Evolutionary conservation across 2,888 invertebrate species (phyloP).

Genomic region (Drosophila monieri): DNA sequence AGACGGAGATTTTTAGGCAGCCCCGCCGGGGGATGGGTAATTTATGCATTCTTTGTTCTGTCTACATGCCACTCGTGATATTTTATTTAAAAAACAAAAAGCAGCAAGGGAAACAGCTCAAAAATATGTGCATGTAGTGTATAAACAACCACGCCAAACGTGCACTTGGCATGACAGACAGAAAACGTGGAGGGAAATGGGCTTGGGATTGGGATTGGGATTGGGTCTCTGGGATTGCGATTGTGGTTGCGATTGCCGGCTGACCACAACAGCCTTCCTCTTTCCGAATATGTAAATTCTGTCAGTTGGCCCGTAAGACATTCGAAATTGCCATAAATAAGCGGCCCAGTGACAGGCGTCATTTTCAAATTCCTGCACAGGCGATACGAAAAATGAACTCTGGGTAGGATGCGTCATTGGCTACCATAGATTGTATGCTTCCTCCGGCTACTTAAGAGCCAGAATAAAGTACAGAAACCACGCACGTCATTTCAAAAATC

Average conservation of each 20-base stretch:
- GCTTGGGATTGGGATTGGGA: conserved; percentile 17
- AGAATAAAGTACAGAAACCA: conserved; percentile 18
- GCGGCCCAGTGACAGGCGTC: conserved; percentile 63
- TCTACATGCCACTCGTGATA: conserved; percentile 49
- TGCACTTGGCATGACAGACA: conserved; percentile 34
- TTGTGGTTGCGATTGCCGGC: conserved; percentile 37
- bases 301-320: conserved; percentile 49
- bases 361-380: conserved; percentile 63
- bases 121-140: conserved; percentile 26
- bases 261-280: conserved; percentile 47
- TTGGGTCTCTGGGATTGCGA: conserved; percentile 23
- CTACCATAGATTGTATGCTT: conserved; percentile 28
- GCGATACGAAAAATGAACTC: conserved; percentile 41
- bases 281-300: conserved; percentile 60
- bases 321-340: conserved; percentile 63
- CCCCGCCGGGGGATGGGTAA: conserved; percentile 40
- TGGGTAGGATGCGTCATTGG: conserved; percentile 34
- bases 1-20: conserved; percentile 51
- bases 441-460: background rate
- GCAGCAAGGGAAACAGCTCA: conserved; percentile 29
- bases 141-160: conserved; percentile 30
- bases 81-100: conserved; percentile 52
- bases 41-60: conserved; percentile 72
- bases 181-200: conserved; percentile 19
- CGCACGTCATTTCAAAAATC: conserved; percentile 29